phyloP scores from a whole-genome alignment of 2,113 vertebrate genomes.

The Nothoprocta pentlandii region DNA sequence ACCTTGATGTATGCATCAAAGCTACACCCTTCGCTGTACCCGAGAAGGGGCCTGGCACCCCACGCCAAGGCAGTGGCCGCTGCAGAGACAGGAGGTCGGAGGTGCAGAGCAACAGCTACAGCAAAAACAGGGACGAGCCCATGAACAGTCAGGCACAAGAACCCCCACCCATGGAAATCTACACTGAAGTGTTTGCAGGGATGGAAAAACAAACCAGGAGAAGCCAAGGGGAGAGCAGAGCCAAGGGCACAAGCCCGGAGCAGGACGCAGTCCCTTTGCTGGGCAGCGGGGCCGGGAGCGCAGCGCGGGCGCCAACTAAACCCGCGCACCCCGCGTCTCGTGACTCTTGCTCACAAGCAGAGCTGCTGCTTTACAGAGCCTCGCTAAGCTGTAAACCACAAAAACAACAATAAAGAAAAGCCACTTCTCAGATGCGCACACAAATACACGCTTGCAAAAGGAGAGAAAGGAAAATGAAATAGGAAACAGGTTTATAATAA shows the following conservation, averaged over 20 bases:
- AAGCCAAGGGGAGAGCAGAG: neutral
- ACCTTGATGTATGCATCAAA: neutral
- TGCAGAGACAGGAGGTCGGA: neutral
- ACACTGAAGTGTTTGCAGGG: neutral
- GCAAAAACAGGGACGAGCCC: neutral
- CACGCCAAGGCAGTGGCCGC: neutral
- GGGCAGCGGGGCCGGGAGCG: neutral
- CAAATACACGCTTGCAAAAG: neutral
- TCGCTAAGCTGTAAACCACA: constrained; percentile 17
- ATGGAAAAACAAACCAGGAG: neutral
- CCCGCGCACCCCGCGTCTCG: neutral
- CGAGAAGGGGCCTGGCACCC: neutral
- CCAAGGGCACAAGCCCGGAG: neutral
- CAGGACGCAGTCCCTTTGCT: neutral
- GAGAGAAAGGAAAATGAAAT: neutral
- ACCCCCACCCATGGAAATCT: accelerated
- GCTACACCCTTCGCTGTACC: too few relatives aligned
- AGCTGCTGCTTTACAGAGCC: constrained; percentile 11
- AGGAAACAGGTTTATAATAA: neutral
- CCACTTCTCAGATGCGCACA: neutral
- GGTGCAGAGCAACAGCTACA: neutral
- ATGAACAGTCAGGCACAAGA: neutral
- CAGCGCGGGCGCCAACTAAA: neutral
- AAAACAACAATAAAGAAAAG: neutral
- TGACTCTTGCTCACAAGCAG: constrained; percentile 51